These are phyloP conservation scores for Eupithecia exiguata DNA, from an alignment of 2,888 invertebrate genomes.

Conservation along the genomic window DNA sequence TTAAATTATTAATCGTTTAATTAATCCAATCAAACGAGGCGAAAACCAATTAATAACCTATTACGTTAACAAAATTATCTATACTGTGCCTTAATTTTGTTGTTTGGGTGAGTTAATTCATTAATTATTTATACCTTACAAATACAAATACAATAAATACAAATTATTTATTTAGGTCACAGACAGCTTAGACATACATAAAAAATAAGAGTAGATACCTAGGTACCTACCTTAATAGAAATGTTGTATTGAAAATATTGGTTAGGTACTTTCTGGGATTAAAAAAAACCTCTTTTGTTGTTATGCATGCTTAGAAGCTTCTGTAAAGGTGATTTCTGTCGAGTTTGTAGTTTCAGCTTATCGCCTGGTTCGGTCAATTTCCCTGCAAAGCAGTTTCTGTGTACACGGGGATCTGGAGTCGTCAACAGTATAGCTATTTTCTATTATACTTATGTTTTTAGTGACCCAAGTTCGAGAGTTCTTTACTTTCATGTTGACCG, in stretches of 20 bases:
- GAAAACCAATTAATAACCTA: background rate
- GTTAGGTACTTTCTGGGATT: background rate
- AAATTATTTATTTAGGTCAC: too few species aligned
- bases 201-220: too few species aligned
- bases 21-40: background rate
- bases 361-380: background rate
- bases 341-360: too few species aligned
- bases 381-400: background rate
- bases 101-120: background rate
- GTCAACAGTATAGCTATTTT: background rate
- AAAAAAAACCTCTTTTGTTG: background rate
- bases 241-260: background rate
- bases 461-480: background rate
- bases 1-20: background rate
- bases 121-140: background rate
- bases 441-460: background rate
- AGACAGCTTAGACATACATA: too few species aligned
- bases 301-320: background rate
- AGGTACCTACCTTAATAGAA: too few species aligned
- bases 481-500: background rate
- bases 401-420: background rate
- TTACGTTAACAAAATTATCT: background rate
- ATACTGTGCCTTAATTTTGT: background rate
- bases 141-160: too few species aligned
- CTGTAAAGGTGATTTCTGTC: background rate